Conservation (phyloP, 2,113 vertebrate genomes). For the Aramus guarauna region DNA sequence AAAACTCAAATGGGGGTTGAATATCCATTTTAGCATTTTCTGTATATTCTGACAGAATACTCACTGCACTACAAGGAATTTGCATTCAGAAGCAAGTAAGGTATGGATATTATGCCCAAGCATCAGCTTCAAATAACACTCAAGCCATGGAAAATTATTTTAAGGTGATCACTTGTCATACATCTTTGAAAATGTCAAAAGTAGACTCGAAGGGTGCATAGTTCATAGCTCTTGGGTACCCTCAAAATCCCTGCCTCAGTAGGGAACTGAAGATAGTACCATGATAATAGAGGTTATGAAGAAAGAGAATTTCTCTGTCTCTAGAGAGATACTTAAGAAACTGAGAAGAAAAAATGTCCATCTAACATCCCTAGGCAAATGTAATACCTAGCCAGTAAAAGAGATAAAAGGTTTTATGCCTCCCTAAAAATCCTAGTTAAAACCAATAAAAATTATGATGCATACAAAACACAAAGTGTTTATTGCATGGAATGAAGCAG, state of each 20-base stretch:
- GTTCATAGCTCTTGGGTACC: not conserved
- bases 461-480: not conserved
- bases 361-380: not conserved
- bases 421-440: not conserved
- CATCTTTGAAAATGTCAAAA: not conserved
- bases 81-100: not conserved
- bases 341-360: not conserved
- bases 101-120: not conserved
- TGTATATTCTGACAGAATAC: not conserved
- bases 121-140: not conserved
- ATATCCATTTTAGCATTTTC: not conserved
- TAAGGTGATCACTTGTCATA: not conserved
- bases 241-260: not conserved
- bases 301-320: not conserved
- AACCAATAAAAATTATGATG: not conserved
- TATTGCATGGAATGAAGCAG: not conserved
- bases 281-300: not conserved
- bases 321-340: not conserved
- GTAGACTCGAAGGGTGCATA: not conserved
- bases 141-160: not conserved
- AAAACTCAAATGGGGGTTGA: not conserved
- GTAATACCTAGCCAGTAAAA: not conserved
- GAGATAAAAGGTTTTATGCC: not conserved
- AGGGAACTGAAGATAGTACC: not conserved
- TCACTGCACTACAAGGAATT: not conserved